A percentile compares a stretch with the other conserved stretches of the same genome.
Conservation (phyloP, 2,113 vertebrate genomes). For the Scortum barcoo region DNA sequence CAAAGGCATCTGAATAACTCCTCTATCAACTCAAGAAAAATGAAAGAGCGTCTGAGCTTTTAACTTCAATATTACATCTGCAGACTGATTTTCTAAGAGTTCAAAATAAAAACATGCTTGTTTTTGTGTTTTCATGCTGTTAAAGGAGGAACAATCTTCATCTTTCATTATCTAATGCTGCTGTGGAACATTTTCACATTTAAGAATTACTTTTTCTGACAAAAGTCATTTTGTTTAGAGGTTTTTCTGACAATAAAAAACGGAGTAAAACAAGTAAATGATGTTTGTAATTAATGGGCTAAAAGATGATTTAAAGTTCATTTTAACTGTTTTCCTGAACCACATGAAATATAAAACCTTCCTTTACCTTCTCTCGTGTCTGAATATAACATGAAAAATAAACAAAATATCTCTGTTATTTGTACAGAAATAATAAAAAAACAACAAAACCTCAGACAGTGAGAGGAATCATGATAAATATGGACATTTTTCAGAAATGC, state of each 20-base stretch:
- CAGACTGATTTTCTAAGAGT: not conserved
- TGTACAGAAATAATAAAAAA: not conserved
- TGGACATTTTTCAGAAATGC: too few species aligned
- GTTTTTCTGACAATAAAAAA: not conserved
- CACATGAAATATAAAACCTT: not conserved
- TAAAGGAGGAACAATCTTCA: not conserved
- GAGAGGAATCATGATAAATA: constrained; percentile 6
- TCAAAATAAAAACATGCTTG: not conserved
- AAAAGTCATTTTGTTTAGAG: not conserved
- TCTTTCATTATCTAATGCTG: not conserved
- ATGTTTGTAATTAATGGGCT: not conserved
- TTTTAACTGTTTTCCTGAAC: not conserved
- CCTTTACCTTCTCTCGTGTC: not conserved
- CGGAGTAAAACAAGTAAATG: not conserved
- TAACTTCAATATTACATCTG: not conserved
- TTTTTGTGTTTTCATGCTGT: not conserved
- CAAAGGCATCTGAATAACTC: not conserved
- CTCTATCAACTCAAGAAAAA: not conserved
- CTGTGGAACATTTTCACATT: not conserved
- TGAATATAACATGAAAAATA: not conserved
- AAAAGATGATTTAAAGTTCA: not conserved
- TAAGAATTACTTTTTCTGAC: not conserved
- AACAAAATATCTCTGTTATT: not conserved
- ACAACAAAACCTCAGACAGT: not conserved
- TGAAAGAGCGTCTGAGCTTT: not conserved